A percentile compares a stretch with the other conserved stretches of the same genome.
Evolutionary conservation across 2,113 vertebrate species (phyloP).

Genomic region (Macrotis lagotis): DNA sequence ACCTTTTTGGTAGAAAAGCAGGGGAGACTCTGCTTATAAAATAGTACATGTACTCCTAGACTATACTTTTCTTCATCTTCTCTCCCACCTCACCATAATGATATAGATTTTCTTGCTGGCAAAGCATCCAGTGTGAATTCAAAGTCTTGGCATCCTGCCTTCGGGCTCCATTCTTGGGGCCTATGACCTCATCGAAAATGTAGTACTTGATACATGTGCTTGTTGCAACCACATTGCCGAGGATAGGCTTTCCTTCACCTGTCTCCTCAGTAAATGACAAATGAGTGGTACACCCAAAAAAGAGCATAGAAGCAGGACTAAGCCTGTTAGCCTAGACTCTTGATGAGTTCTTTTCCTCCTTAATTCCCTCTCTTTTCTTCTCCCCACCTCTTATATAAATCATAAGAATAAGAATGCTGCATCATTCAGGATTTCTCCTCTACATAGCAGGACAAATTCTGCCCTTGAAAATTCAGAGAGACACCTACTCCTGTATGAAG

Average conservation of each 20-base stretch:
- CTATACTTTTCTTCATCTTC: not conserved
- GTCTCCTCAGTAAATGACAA: not conserved
- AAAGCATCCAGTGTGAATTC: not conserved
- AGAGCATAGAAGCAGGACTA: not conserved
- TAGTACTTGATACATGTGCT: not conserved
- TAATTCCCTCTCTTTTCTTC: not conserved
- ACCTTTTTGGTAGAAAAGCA: not conserved
- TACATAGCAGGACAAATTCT: conserved; percentile 45
- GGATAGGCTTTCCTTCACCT: not conserved
- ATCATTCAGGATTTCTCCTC: conserved; percentile 60
- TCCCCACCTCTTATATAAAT: not conserved
- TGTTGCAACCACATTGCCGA: not conserved
- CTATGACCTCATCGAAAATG: not conserved
- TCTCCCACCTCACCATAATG: not conserved
- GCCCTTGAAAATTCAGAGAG: conserved; percentile 71
- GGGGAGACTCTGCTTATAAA: not conserved
- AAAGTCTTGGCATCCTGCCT: not conserved
- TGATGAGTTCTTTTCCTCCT: not conserved
- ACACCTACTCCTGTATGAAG: conserved; percentile 59
- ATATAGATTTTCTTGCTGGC: not conserved
- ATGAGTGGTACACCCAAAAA: not conserved
- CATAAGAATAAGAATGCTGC: not conserved
- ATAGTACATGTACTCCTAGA: not conserved
- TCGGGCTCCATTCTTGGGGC: not conserved
- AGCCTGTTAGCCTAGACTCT: not conserved